phyloP scores from a whole-genome alignment of 1,140 invertebrate species.

The Drosophila triauraria region DNA sequence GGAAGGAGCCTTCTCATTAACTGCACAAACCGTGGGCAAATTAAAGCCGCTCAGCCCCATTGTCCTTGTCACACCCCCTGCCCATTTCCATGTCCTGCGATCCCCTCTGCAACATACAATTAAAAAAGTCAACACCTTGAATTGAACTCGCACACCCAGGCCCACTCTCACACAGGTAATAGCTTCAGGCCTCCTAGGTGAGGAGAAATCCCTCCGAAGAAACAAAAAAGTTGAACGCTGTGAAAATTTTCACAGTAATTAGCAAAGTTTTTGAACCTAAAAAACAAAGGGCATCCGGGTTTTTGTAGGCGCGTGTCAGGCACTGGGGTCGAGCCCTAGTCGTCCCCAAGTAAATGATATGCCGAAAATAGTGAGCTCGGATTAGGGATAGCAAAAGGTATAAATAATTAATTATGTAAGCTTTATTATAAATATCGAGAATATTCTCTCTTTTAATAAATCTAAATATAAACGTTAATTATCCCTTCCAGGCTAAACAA shows the following conservation, averaged over 20 bases:
- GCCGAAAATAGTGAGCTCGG: conserved; percentile 30
- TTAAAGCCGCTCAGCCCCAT: conserved; percentile 48
- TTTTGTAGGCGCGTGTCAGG: conserved; percentile 30
- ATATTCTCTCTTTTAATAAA: neutral
- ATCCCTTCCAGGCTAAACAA: no score
- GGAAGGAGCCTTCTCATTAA: conserved; percentile 37
- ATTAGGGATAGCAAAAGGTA: neutral
- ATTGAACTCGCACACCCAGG: conserved; percentile 53
- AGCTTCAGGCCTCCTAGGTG: conserved; percentile 23
- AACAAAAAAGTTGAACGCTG: conserved; percentile 67
- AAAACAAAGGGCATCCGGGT: conserved; percentile 69
- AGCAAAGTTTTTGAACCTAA: conserved; percentile 78
- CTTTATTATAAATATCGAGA: neutral
- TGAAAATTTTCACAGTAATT: conserved; percentile 81
- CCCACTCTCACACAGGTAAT: conserved; percentile 27
- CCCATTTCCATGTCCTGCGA: conserved; percentile 1
- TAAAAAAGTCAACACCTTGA: conserved; percentile 75
- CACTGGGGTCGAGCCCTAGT: conserved; percentile 22
- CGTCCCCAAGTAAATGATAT: conserved; percentile 54
- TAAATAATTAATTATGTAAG: no score
- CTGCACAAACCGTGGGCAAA: conserved; percentile 41
- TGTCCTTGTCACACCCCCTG: conserved; percentile 4
- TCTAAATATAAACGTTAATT: no score
- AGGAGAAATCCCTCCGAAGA: conserved; percentile 23
- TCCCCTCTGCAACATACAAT: conserved; percentile 49